phyloP scores from a whole-genome alignment of 2,113 vertebrate species.

The Limanda limanda region DNA sequence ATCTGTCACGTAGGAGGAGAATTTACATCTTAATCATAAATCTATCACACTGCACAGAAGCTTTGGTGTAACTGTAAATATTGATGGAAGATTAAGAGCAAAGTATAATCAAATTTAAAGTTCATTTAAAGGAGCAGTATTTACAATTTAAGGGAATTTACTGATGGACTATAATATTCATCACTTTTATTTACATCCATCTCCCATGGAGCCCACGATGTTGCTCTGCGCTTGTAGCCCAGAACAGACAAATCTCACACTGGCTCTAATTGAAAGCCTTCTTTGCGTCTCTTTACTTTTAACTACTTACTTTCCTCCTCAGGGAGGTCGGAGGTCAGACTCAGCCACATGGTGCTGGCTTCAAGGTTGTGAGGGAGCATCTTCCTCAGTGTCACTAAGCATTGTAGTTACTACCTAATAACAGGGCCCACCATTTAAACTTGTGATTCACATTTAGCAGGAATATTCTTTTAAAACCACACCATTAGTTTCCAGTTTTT shows the following conservation, averaged over 20 bases:
- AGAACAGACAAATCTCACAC: neutral
- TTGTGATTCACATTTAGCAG: too few species aligned
- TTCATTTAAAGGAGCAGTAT: constrained; percentile 26
- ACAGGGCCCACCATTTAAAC: too few species aligned
- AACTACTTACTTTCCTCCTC: too few species aligned
- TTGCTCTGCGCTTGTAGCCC: too few species aligned
- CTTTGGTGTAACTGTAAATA: neutral
- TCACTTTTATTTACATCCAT: neutral
- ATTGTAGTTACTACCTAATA: too few species aligned
- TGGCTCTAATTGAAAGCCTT: neutral
- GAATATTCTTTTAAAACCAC: too few species aligned
- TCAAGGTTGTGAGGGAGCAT: too few species aligned
- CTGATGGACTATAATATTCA: neutral
- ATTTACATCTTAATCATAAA: constrained; percentile 38
- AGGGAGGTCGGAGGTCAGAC: too few species aligned
- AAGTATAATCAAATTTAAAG: constrained; percentile 22
- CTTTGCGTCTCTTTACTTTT: too few species aligned
- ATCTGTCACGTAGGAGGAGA: constrained; percentile 16
- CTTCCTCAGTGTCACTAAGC: too few species aligned
- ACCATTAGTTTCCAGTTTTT: too few species aligned
- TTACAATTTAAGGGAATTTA: neutral
- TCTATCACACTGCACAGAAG: neutral
- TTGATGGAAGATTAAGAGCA: neutral
- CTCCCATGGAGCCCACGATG: neutral
- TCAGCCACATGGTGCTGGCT: too few species aligned